Conservation (phyloP, 64 coral and sea anemone genomes). For the Trachythela sp. region DNA sequence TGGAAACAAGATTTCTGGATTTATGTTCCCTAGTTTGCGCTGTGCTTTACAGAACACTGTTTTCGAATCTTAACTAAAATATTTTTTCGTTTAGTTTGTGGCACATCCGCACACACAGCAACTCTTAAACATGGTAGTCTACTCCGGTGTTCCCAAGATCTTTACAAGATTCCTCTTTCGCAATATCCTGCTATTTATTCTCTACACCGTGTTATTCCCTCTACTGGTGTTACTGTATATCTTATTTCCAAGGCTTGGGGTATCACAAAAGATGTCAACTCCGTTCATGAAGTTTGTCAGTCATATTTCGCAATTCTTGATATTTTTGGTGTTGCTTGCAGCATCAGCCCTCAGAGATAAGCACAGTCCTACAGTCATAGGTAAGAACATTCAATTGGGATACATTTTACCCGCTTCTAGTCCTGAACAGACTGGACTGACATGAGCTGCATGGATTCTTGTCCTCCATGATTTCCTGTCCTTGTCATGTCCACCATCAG, state of each 20-base stretch:
- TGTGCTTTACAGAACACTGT: no score
- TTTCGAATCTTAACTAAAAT: background rate
- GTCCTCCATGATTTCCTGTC: no score
- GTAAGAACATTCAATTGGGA: background rate
- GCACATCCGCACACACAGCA: slow-evolving; percentile 20
- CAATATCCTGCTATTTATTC: background rate
- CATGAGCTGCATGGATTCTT: no score
- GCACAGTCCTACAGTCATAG: background rate
- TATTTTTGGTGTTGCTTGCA: slow-evolving; percentile 19
- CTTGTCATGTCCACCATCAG: no score
- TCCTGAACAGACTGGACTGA: background rate
- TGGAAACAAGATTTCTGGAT: no score
- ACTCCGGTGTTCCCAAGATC: background rate
- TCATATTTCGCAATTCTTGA: slow-evolving; percentile 21
- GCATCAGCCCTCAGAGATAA: background rate
- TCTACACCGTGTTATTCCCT: background rate
- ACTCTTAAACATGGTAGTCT: background rate
- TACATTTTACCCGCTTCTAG: background rate
- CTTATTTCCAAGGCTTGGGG: background rate
- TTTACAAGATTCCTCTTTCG: background rate
- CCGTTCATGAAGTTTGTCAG: slow-evolving; percentile 51
- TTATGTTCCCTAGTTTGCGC: no score
- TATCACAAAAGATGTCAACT: background rate
- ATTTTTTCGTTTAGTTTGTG: slow-evolving; percentile 1
- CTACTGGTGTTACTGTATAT: background rate